Conservation (phyloP, 2,113 vertebrate species). For the Podilymbus podiceps region DNA sequence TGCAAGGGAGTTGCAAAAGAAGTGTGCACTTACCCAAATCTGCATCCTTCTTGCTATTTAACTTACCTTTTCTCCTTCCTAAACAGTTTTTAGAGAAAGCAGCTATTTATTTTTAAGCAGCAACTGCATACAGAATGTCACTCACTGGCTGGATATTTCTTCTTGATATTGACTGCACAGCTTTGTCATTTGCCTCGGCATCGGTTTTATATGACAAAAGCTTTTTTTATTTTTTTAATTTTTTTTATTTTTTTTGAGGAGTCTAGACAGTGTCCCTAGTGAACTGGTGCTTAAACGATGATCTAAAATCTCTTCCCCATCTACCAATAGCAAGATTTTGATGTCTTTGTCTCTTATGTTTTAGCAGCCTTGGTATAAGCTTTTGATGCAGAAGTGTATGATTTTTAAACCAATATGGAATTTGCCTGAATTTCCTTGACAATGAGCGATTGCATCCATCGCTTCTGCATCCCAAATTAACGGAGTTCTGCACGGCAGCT, state of each 20-base stretch:
- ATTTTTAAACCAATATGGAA: not conserved
- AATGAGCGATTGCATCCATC: not conserved
- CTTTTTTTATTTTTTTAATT: not conserved
- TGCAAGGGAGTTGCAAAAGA: not conserved
- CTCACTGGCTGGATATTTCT: not conserved
- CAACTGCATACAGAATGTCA: not conserved
- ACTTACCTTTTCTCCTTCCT: conserved; percentile 7
- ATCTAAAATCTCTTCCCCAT: not conserved
- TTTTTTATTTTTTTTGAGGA: not conserved
- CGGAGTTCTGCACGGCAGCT: not conserved
- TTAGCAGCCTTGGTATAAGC: not conserved
- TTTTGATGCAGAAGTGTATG: not conserved
- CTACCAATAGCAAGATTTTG: not conserved
- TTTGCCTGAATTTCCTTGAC: conserved; percentile 2
- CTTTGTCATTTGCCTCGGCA: conserved; percentile 26
- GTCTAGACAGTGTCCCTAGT: conserved; percentile 47
- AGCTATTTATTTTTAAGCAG: conserved; percentile 7
- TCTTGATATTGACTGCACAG: not conserved
- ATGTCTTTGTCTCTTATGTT: not conserved
- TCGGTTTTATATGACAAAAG: conserved; percentile 54
- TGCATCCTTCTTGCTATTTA: not conserved
- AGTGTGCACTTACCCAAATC: not conserved
- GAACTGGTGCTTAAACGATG: not conserved
- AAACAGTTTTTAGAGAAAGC: not conserved
- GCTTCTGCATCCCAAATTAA: not conserved